Evolutionary conservation across 2,113 vertebrate genomes (phyloP).

Genomic region (Pteruthius melanotis): DNA sequence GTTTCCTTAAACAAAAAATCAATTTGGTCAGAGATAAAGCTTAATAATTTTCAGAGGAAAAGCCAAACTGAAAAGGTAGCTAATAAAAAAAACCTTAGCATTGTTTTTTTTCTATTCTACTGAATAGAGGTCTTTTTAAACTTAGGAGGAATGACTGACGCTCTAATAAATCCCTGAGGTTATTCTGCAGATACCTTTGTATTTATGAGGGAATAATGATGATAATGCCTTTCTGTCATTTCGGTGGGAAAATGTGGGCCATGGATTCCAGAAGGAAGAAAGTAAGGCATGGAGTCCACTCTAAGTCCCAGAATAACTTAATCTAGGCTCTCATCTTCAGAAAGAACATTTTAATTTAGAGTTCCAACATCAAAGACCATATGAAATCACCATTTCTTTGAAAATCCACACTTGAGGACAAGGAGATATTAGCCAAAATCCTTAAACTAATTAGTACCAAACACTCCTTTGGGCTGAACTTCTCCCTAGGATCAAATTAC

Average conservation of each 20-base stretch:
- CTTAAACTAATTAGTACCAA: constrained; percentile 36
- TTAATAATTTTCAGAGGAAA: background rate
- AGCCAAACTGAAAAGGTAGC: background rate
- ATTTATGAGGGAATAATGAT: constrained; percentile 19
- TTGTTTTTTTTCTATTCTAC: background rate
- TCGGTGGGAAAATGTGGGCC: background rate
- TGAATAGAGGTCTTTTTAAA: background rate
- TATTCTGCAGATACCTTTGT: background rate
- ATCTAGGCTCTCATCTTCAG: constrained; percentile 33
- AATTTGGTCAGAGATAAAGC: background rate
- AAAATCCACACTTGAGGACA: constrained; percentile 26
- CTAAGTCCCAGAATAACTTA: background rate
- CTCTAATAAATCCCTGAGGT: background rate
- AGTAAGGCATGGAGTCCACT: background rate
- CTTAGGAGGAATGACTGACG: background rate
- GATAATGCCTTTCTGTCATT: background rate
- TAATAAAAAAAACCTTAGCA: background rate
- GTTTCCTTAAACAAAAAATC: background rate
- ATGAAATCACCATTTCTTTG: constrained; percentile 31
- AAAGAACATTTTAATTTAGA: constrained; percentile 53
- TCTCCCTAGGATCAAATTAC: constrained; percentile 23
- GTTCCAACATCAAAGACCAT: constrained; percentile 19
- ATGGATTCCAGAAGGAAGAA: background rate
- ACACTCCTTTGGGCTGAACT: constrained; percentile 8
- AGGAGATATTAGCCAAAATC: constrained; percentile 16